phyloP scores from a whole-genome alignment of 1,140 invertebrate species.

The Phymastichus coffea region DNA sequence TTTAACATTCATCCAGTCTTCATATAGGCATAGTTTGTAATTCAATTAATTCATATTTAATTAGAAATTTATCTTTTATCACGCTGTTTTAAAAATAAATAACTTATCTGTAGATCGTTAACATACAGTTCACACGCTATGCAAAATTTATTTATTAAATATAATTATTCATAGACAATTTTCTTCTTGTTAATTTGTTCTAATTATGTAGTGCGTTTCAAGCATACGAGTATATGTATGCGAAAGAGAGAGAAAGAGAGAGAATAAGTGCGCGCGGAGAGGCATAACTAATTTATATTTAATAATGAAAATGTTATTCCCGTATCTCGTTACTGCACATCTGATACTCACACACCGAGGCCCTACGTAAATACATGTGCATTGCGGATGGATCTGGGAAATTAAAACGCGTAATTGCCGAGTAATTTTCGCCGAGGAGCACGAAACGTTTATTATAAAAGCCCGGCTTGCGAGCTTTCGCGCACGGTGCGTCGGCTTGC shows the following conservation, averaged over 20 bases:
- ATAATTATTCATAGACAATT: not conserved
- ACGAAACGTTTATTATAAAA: slow-evolving; percentile 22
- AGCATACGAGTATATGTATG: not conserved
- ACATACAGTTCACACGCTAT: too few species aligned
- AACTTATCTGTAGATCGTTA: too few species aligned
- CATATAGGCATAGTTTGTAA: too few species aligned
- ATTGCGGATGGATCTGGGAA: not conserved
- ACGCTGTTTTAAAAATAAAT: too few species aligned
- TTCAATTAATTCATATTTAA: too few species aligned
- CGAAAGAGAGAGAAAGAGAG: too few species aligned
- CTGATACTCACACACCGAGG: slow-evolving; percentile 13
- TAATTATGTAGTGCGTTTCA: not conserved
- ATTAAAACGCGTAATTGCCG: slow-evolving; percentile 21
- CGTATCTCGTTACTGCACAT: not conserved
- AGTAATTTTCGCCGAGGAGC: slow-evolving; percentile 19
- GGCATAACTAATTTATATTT: slow-evolving; percentile 1
- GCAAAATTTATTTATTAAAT: too few species aligned
- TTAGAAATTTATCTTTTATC: too few species aligned
- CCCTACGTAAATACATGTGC: slow-evolving; percentile 8
- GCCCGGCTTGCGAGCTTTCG: too few species aligned
- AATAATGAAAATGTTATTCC: slow-evolving; percentile 12
- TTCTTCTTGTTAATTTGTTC: slow-evolving; percentile 5
- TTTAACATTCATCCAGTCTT: too few species aligned
- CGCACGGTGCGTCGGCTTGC: too few species aligned
- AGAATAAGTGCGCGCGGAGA: too few species aligned